phyloP scores from a whole-genome alignment of 2,888 invertebrate genomes.

The Protophormia terraenovae region DNA sequence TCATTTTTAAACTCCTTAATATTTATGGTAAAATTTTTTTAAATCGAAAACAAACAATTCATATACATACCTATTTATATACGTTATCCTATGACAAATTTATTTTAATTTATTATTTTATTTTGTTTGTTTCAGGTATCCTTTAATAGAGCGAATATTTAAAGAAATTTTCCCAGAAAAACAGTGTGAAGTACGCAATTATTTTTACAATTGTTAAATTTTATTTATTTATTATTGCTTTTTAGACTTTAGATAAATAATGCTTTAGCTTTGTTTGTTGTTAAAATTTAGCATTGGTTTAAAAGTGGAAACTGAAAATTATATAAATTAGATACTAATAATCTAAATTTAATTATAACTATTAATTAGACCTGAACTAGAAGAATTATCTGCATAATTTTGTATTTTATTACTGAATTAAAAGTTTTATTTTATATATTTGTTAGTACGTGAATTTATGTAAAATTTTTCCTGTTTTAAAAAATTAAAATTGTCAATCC shows the following conservation, averaged over 20 bases:
- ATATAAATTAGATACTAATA: neutral
- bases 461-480: too few species aligned
- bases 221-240: constrained; percentile 65
- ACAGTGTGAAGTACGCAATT: constrained; percentile 81
- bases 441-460: too few species aligned
- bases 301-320: constrained; percentile 8
- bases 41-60: too few species aligned
- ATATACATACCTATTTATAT: neutral
- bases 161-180: constrained; percentile 79
- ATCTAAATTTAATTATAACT: too few species aligned
- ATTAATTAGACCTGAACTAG: too few species aligned
- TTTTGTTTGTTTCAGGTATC: constrained; percentile 74
- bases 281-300: neutral
- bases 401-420: too few species aligned
- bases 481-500: too few species aligned
- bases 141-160: constrained; percentile 80
- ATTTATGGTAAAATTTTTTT: too few species aligned
- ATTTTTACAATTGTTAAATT: constrained; percentile 77
- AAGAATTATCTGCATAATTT: too few species aligned
- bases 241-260: constrained; percentile 58
- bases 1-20: too few species aligned
- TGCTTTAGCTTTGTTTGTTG: constrained; percentile 32
- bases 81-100: neutral
- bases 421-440: too few species aligned
- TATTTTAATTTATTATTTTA: constrained; percentile 17